Evolutionary conservation across 2,797 vertebrate genomes (phyloP).

Genomic region (Paramormyrops hopkinsi): DNA sequence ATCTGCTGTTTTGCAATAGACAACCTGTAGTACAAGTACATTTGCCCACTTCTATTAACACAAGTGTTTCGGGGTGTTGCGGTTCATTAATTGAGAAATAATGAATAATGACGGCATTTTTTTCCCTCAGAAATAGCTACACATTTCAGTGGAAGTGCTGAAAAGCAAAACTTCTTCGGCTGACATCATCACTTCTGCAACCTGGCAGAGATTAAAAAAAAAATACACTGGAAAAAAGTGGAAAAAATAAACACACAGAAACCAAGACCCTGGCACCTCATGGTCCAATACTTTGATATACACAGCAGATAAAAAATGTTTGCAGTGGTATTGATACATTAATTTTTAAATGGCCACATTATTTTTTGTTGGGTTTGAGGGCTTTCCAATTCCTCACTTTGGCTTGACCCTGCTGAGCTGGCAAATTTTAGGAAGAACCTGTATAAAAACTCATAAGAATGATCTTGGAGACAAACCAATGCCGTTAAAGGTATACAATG

Average conservation of each 20-base stretch:
- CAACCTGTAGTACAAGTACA: not conserved
- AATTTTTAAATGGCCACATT: not conserved
- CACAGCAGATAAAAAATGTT: not conserved
- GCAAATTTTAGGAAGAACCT: constrained; percentile 21
- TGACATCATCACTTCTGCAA: not conserved
- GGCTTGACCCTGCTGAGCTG: not conserved
- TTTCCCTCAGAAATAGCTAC: not conserved
- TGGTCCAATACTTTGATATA: not conserved
- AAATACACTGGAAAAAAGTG: not conserved
- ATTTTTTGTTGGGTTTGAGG: not conserved
- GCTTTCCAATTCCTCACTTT: not conserved
- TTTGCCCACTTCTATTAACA: not conserved
- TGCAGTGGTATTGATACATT: not conserved
- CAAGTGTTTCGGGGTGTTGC: not conserved
- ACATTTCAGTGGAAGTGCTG: not conserved
- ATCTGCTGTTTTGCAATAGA: not conserved
- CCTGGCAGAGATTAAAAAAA: not conserved
- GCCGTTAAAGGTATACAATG: not conserved
- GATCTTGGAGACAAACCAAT: not conserved
- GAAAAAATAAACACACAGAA: not conserved
- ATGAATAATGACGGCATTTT: not conserved
- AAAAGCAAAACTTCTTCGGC: not conserved
- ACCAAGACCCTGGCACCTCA: not conserved
- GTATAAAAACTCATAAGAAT: not conserved
- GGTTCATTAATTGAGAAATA: not conserved